Evolutionary conservation across 2,113 vertebrate genomes (phyloP).

Genomic region (Phocoena sinus): DNA sequence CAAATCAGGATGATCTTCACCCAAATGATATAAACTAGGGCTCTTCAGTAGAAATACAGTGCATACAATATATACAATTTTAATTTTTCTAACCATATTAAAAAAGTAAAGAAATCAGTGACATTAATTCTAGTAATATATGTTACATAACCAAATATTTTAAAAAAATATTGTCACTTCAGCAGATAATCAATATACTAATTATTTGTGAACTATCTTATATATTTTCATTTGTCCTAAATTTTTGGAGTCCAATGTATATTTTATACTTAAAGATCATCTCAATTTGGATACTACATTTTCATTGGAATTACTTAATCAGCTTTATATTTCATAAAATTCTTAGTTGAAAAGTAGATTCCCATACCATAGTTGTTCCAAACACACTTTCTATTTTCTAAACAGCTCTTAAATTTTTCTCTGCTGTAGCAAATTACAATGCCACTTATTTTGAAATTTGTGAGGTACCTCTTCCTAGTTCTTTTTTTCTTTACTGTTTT

Average conservation of each 20-base stretch:
- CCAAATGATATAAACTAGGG: not conserved
- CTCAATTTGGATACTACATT: not conserved
- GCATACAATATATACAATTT: not conserved
- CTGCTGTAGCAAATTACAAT: not conserved
- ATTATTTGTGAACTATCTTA: not conserved
- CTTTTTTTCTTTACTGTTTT: not conserved
- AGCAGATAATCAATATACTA: not conserved
- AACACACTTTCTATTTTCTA: not conserved
- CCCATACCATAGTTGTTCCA: not conserved
- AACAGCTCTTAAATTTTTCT: not conserved
- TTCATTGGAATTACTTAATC: not conserved
- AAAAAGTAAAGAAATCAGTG: not conserved
- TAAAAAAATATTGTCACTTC: not conserved
- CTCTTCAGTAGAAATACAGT: not conserved
- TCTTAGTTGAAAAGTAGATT: not conserved
- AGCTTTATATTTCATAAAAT: conserved; percentile 7
- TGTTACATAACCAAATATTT: not conserved
- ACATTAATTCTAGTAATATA: not conserved
- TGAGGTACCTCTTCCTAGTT: not conserved
- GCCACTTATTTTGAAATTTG: not conserved
- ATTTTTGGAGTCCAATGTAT: not conserved
- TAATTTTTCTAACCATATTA: not conserved
- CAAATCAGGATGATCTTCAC: not conserved
- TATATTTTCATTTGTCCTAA: not conserved
- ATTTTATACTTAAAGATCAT: not conserved